phyloP scores from a whole-genome alignment of 2,888 invertebrate genomes.

The Tetranychus piercei region DNA sequence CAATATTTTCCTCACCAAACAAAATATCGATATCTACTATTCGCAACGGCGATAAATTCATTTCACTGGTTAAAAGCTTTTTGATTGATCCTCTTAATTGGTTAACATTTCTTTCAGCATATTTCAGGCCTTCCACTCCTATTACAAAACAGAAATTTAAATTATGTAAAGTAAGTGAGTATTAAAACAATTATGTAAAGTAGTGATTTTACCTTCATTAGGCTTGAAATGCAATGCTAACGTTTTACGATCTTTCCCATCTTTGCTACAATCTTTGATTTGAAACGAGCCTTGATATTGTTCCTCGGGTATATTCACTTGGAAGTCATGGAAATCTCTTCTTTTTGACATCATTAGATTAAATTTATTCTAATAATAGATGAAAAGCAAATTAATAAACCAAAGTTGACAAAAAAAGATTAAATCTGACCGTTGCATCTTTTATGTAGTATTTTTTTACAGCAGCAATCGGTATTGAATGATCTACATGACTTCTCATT shows the following conservation, averaged over 20 bases:
- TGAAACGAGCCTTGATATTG: not conserved
- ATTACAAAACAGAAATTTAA: not conserved
- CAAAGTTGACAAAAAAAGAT: not conserved
- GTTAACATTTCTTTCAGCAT: not conserved
- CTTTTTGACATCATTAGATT: not conserved
- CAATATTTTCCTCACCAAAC: not conserved
- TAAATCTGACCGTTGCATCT: not conserved
- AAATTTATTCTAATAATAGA: not conserved
- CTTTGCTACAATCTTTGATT: not conserved
- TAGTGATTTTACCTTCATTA: not conserved
- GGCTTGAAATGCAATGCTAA: not conserved
- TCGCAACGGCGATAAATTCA: not conserved
- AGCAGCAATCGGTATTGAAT: not conserved
- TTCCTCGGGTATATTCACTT: not conserved
- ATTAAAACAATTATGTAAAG: not conserved
- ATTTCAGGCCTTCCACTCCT: not conserved
- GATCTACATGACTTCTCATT: not conserved
- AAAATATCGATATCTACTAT: not conserved
- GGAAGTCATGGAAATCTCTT: not conserved
- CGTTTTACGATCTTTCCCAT: not conserved
- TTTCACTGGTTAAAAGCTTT: not conserved
- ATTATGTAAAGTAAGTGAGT: not conserved
- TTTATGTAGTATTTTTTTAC: too few relatives aligned
- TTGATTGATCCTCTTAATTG: not conserved
- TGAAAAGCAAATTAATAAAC: not conserved